Evolutionary conservation across 1,140 invertebrate genomes (phyloP).

Genomic region (Saccostrea glomerata): DNA sequence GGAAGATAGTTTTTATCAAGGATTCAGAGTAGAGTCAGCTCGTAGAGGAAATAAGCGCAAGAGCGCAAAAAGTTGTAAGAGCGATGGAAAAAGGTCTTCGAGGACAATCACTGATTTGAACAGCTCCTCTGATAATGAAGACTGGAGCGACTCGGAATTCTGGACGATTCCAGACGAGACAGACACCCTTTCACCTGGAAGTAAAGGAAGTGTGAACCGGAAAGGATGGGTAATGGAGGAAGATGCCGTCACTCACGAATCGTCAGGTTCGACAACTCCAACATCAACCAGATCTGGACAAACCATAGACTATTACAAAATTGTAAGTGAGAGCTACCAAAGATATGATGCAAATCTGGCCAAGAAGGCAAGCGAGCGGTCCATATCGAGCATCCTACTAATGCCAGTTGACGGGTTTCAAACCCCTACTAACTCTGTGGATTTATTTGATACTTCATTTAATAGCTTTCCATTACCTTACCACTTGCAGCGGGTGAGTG

Average conservation of each 20-base stretch:
- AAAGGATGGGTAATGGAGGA: constrained; percentile 61
- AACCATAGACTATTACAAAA: constrained; percentile 65
- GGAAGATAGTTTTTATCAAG: constrained; percentile 58
- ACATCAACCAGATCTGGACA: constrained; percentile 49
- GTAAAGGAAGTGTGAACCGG: constrained; percentile 33
- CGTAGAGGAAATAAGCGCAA: constrained; percentile 50
- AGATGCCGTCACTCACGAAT: constrained; percentile 54
- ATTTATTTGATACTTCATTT: constrained; percentile 62
- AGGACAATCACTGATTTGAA: constrained; percentile 58
- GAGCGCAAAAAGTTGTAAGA: constrained; percentile 51
- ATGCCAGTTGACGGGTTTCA: constrained; percentile 62
- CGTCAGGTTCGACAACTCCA: constrained; percentile 52
- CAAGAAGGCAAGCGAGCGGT: constrained; percentile 72
- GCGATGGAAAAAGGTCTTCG: constrained; percentile 38
- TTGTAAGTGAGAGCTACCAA: constrained; percentile 62
- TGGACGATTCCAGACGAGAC: constrained; percentile 71
- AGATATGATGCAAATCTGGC: constrained; percentile 65
- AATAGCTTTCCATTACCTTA: constrained; percentile 59
- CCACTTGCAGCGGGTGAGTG: constrained; percentile 70
- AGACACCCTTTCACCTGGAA: constrained; percentile 45
- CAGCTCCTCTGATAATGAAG: constrained; percentile 58
- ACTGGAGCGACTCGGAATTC: constrained; percentile 65
- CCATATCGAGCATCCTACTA: constrained; percentile 73
- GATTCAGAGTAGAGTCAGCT: neutral
- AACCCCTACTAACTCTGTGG: constrained; percentile 68